Percentiles rank a stretch among this genome's conserved stretches.
phyloP scores from a whole-genome alignment of 2,113 vertebrate species.

The Craseonycteris thonglongyai region DNA sequence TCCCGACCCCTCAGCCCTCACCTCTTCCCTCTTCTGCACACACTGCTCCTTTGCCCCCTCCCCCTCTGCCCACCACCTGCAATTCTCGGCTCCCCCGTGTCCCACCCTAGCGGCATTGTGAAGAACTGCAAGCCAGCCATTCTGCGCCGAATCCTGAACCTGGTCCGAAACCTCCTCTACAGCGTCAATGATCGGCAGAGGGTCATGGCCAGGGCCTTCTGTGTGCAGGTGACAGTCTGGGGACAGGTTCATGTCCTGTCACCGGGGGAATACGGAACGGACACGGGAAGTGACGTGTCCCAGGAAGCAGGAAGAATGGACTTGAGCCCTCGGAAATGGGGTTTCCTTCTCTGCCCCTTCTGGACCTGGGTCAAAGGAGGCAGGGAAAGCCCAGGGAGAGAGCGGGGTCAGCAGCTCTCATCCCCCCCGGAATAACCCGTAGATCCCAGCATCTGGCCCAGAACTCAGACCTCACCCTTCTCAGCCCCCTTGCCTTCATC shows the following conservation, averaged over 20 bases:
- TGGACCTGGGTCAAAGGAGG: not conserved
- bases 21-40: not conserved
- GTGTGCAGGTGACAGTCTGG: slow-evolving; percentile 10
- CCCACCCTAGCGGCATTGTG: slow-evolving; percentile 32
- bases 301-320: not conserved
- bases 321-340: not conserved
- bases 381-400: not conserved
- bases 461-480: not conserved
- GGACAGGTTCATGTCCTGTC: not conserved
- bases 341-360: not conserved
- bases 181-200: not conserved
- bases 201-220: slow-evolving; percentile 4
- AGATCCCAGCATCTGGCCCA: not conserved
- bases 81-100: not conserved
- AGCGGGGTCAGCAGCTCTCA: not conserved
- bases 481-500: not conserved
- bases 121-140: not conserved
- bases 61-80: too few relatives aligned
- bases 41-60: not conserved
- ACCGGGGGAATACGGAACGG: not conserved
- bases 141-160: not conserved
- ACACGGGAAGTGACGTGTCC: not conserved
- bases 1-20: not conserved
- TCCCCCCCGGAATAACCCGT: not conserved
- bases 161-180: not conserved